Conservation (phyloP, 2,113 vertebrate genomes). For the Pteruthius melanotis region DNA sequence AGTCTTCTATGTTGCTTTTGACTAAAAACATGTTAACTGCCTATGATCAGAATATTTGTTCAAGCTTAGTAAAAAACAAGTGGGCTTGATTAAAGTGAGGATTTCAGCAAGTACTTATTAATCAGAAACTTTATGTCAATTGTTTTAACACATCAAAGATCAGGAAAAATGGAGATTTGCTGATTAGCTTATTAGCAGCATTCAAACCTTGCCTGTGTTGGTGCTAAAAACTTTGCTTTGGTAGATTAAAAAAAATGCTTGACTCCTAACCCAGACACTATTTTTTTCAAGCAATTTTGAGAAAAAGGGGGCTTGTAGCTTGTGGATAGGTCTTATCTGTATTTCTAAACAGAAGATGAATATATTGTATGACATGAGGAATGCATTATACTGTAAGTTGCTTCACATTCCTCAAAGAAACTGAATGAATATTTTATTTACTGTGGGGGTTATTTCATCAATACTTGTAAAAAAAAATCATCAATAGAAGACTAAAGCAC, state of each 20-base stretch:
- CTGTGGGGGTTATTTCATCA: not conserved
- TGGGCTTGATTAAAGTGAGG: slow-evolving; percentile 6
- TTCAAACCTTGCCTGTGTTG: not conserved
- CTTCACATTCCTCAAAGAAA: not conserved
- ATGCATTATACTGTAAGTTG: not conserved
- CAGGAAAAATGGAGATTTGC: not conserved
- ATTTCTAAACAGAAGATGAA: not conserved
- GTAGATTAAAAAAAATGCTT: not conserved
- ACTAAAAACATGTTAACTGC: not conserved
- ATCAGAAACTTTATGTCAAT: not conserved
- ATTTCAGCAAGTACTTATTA: not conserved
- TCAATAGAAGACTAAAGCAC: not conserved
- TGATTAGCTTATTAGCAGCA: not conserved
- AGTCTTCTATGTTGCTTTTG: not conserved
- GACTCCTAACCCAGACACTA: not conserved
- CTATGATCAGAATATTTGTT: not conserved
- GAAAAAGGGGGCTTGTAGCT: not conserved
- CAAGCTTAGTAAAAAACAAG: not conserved
- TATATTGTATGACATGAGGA: not conserved
- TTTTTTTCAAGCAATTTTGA: not conserved
- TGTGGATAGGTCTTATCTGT: not conserved
- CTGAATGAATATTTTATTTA: not conserved
- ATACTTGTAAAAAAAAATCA: not conserved
- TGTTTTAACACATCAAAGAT: not conserved
- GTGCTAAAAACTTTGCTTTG: not conserved